Evolutionary conservation across 2,113 vertebrate species (phyloP).

Genomic region (Peromyscus maniculatus): DNA sequence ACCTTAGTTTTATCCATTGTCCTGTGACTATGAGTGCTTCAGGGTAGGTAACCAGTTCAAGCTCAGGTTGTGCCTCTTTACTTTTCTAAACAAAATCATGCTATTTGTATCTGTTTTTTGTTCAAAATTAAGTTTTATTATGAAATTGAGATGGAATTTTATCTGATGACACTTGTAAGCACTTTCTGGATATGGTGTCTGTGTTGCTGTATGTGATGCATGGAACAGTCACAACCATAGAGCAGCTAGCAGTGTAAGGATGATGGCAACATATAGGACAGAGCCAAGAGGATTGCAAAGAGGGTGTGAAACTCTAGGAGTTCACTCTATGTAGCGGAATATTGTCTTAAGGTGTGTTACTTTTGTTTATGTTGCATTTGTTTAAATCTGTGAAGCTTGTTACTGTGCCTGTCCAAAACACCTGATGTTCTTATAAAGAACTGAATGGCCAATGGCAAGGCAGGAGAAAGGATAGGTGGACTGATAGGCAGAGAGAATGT

Average conservation of each 20-base stretch:
- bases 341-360: too few species aligned
- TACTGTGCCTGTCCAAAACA: too few species aligned
- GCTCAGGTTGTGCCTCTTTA: neutral
- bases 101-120: conserved; percentile 29
- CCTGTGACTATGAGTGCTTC: neutral
- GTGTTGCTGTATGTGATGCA: neutral
- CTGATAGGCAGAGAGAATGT: too few species aligned
- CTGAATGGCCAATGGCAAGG: too few species aligned
- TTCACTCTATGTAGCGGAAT: neutral
- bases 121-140: neutral
- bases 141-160: neutral
- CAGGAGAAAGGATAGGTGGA: too few species aligned
- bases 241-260: neutral
- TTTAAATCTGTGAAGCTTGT: too few species aligned
- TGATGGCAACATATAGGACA: neutral
- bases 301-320: neutral
- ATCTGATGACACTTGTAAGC: neutral
- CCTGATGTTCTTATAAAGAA: too few species aligned
- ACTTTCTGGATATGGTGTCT: neutral
- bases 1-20: neutral
- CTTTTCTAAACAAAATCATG: neutral
- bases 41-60: neutral
- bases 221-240: neutral
- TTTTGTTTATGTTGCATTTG: too few species aligned
- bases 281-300: neutral